These are phyloP conservation scores for Hydrochoerus hydrochaeris DNA, from an alignment of 2,113 vertebrate genomes.

Conservation along the genomic window DNA sequence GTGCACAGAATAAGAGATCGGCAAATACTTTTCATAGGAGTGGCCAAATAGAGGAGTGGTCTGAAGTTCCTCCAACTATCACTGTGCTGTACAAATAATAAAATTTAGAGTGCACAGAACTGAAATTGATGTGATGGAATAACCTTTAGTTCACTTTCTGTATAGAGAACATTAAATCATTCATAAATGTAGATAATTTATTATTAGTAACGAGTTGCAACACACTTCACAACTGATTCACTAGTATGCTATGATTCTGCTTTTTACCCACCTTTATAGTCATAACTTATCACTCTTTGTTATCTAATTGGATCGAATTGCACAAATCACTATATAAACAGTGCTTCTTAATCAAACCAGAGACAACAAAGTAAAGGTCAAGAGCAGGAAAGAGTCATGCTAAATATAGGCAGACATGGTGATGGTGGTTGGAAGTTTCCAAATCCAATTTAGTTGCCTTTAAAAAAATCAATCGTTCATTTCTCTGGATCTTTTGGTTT, in stretches of 20 bases:
- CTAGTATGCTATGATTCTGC: neutral
- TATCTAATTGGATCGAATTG: neutral
- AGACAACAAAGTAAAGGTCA: neutral
- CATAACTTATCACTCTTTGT: neutral
- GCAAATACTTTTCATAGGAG: neutral
- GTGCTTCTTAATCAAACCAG: neutral
- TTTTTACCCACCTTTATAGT: neutral
- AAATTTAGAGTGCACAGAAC: accelerated
- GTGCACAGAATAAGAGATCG: neutral
- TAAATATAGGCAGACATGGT: neutral
- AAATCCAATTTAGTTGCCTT: neutral
- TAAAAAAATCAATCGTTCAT: neutral
- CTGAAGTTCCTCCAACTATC: neutral
- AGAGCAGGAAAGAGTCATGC: conserved; percentile 10
- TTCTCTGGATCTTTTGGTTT: neutral
- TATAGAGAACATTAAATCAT: neutral
- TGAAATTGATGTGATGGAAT: neutral
- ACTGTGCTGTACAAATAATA: neutral
- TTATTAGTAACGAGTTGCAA: neutral
- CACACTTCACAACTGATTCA: neutral
- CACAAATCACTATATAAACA: neutral
- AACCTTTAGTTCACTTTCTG: neutral
- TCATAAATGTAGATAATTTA: neutral
- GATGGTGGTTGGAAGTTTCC: neutral
- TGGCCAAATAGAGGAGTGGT: neutral